Conservation (phyloP, 2,797 vertebrate species). For the Paratrypauchen microcephalus region DNA sequence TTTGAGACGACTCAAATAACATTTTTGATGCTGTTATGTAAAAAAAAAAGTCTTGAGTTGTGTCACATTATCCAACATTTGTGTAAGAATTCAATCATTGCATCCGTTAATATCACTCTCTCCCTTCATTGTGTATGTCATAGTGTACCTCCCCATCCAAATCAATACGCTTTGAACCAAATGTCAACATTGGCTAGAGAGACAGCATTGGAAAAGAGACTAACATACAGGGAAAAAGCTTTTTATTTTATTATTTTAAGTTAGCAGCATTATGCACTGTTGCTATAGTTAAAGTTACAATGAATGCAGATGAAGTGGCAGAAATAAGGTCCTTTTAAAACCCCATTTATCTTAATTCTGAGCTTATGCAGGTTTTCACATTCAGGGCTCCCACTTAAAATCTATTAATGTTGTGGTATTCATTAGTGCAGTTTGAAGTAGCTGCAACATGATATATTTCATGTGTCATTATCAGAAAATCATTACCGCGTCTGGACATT, state of each 20-base stretch:
- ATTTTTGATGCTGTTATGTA: neutral
- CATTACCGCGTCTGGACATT: conserved; percentile 60
- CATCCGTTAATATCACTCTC: neutral
- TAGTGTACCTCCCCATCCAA: neutral
- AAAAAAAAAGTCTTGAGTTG: neutral
- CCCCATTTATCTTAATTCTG: neutral
- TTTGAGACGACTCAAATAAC: neutral
- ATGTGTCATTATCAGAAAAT: conserved; percentile 62
- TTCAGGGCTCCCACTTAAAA: conserved; percentile 20
- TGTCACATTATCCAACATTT: neutral
- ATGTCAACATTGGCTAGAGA: neutral
- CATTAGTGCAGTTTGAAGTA: conserved; percentile 43
- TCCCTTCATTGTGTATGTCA: neutral
- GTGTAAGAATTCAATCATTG: neutral
- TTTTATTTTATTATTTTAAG: neutral
- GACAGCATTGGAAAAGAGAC: neutral
- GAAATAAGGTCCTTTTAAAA: neutral
- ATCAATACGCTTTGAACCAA: neutral
- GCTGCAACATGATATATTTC: conserved; percentile 53
- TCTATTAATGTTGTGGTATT: conserved; percentile 44
- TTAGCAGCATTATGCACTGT: neutral
- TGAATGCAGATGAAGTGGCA: neutral
- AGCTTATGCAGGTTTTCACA: conserved; percentile 5
- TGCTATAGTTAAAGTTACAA: neutral
- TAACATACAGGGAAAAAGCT: neutral